Evolutionary conservation across 1,140 invertebrate species (phyloP), one percentile per base, ranked within the genome.

Genomic region (Geopemphigus sp.): DNA sequence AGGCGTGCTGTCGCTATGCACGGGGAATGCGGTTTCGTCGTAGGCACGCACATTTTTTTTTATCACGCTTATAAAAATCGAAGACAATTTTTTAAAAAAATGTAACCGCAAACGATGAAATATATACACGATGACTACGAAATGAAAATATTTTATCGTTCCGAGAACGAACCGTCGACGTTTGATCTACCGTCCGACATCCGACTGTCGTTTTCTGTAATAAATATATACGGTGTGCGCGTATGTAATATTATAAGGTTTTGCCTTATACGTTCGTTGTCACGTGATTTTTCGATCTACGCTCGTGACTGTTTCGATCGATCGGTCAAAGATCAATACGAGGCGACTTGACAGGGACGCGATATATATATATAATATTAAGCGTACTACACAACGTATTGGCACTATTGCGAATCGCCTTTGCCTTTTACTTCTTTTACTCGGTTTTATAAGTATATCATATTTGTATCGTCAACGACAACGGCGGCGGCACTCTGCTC

Each of bases 91-190:
- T 66, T 32, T 19, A 57, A 74, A 56, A 74, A 56, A 74, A 63
- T 50, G 17, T 54, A 8, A 26, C 19, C 8, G 12, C 29, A 11
- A 45, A 22, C 47, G 5, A 50, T 50, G 29, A 56, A 39, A 32
- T 29, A 11, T 63, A 53, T 14, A 54, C 15, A 72, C 19, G 14
- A 53, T 32, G 72, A 19, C 26, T 57, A 74, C 57, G 14, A 45
- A 74, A 22, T 74, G 57, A 74, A 74, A 74, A 74, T 74, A 12
- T 14, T 57, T 57, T 74, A 74, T 39, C 24, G 72, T 74, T 74
- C 53, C 19, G 29, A 74, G 72, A 56, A 74, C 70, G 26, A 54
- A 15, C 17, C n/a, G 29, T 54, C 11, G 19, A 26, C 12, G 64
- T 66, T 66, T 66, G 64, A 66, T 66, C 32, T 24, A 22, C 39